These are phyloP conservation scores for Chloroclystis v-ata DNA, from an alignment of 2,888 invertebrate genomes.

Conservation along the genomic window DNA sequence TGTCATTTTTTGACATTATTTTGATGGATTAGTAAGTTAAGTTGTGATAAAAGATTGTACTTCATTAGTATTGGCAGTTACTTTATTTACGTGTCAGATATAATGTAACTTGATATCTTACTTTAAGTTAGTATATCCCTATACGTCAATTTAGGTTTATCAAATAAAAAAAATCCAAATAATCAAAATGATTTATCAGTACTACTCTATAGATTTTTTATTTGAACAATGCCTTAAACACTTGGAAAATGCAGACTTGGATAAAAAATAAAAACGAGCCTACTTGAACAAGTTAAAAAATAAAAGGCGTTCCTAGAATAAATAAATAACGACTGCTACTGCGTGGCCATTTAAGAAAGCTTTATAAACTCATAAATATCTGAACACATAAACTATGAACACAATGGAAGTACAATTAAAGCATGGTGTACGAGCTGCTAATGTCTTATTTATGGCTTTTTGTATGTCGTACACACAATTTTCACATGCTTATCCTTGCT, in stretches of 20 bases:
- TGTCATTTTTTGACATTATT: constrained; percentile 34
- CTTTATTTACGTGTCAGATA: not conserved
- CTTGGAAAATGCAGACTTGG: too few relatives aligned
- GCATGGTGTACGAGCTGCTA: constrained; percentile 63
- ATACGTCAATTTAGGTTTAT: too few relatives aligned
- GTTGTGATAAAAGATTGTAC: constrained; percentile 22
- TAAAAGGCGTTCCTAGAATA: constrained; percentile 8
- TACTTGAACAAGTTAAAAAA: too few relatives aligned
- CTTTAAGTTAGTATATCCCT: too few relatives aligned
- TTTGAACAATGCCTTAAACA: too few relatives aligned
- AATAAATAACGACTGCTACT: constrained; percentile 17
- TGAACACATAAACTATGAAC: constrained; percentile 46
- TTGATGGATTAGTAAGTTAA: constrained; percentile 36
- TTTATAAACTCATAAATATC: constrained; percentile 32
- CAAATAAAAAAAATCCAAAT: too few relatives aligned
- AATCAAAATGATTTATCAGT: too few relatives aligned
- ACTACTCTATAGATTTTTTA: too few relatives aligned
- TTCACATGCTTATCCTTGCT: constrained; percentile 69
- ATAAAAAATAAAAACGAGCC: too few relatives aligned
- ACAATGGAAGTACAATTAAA: constrained; percentile 58
- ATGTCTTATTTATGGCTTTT: constrained; percentile 74
- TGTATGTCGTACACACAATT: constrained; percentile 58
- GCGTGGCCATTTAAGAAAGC: constrained; percentile 23
- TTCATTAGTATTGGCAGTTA: constrained; percentile 9
- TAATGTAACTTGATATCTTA: too few relatives aligned